phyloP scores from a whole-genome alignment of 1,140 invertebrate genomes.

The Muscidifurax raptorellus region DNA sequence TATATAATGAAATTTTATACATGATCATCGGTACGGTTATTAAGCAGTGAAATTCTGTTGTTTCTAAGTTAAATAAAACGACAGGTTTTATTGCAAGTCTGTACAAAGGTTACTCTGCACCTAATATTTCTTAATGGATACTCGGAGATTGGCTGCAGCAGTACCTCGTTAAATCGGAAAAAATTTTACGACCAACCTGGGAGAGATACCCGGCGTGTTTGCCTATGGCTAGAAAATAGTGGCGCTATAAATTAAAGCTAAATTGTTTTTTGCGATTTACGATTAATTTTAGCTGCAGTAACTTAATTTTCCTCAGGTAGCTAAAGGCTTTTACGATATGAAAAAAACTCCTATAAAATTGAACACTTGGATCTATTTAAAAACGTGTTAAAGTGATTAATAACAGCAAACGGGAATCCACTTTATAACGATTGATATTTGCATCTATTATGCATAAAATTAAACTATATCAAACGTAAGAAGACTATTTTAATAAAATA shows the following conservation, averaged over 20 bases:
- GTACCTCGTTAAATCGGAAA: neutral
- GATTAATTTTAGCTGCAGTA: neutral
- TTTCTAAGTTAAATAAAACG: neutral
- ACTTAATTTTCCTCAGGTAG: neutral
- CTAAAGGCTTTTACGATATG: neutral
- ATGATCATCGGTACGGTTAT: too few relatives aligned
- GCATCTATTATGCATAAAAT: neutral
- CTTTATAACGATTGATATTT: neutral
- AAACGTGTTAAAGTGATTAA: neutral
- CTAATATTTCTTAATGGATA: neutral
- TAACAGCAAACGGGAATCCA: neutral
- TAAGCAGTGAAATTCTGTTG: neutral
- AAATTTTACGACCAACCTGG: neutral
- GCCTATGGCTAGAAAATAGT: neutral
- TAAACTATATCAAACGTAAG: too few relatives aligned
- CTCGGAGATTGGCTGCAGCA: neutral
- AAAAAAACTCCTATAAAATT: neutral
- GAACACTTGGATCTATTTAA: neutral
- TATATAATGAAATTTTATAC: too few relatives aligned
- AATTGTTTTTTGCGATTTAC: constrained; percentile 31
- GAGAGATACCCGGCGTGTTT: neutral
- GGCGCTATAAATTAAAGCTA: neutral
- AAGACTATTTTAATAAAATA: too few relatives aligned
- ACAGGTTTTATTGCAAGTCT: neutral
- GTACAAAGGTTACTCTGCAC: neutral